A percentile compares a stretch with the other conserved stretches of the same genome.
Conservation (phyloP, 2,888 invertebrate genomes). For the Dicyrtomina minuta region DNA sequence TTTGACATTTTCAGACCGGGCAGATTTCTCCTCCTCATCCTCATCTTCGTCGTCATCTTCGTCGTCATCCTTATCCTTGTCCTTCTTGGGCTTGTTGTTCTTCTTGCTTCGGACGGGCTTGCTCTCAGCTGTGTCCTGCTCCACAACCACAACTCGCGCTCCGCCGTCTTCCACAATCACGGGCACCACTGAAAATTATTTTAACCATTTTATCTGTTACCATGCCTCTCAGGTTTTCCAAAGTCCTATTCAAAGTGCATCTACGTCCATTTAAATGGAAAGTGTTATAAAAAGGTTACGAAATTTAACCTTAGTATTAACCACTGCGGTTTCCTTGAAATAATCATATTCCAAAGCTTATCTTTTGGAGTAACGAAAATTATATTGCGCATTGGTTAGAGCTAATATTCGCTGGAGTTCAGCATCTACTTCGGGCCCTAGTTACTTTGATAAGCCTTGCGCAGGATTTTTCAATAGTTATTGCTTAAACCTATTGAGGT, state of each 20-base stretch:
- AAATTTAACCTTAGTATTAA: no score
- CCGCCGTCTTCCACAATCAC: constrained; percentile 33
- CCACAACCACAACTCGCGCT: not conserved
- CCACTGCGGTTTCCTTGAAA: no score
- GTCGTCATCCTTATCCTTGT: constrained; percentile 48
- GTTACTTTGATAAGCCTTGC: no score
- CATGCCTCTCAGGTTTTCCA: not conserved
- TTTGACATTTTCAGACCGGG: constrained; percentile 49
- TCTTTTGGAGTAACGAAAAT: no score
- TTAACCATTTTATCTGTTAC: not conserved
- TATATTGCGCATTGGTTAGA: no score
- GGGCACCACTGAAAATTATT: constrained; percentile 38
- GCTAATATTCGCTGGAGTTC: no score
- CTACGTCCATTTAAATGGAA: no score
- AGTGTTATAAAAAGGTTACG: no score
- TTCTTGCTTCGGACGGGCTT: constrained; percentile 29
- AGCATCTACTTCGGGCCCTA: no score
- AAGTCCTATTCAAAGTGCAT: not conserved
- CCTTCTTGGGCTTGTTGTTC: constrained; percentile 42
- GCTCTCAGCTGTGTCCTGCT: constrained; percentile 23
- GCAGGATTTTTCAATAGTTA: no score
- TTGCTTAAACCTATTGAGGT: no score
- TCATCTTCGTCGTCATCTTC: constrained; percentile 52
- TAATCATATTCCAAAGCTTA: no score
- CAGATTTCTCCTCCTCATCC: constrained; percentile 49